Conservation (phyloP, 2,797 vertebrate species). For the Peromyscus aztecus region DNA sequence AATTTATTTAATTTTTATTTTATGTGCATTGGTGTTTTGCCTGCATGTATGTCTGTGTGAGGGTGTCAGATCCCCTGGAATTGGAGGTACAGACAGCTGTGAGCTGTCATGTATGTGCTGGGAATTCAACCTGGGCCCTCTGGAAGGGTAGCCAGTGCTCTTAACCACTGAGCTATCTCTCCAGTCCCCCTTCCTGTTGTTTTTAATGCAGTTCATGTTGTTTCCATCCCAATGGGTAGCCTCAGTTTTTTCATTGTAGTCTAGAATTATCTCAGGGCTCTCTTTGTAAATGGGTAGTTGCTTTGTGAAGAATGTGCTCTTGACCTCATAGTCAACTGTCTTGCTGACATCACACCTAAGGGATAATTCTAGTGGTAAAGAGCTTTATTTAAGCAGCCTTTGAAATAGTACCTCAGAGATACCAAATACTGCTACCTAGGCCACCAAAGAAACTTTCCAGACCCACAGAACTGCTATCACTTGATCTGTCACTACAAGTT, state of each 20-base stretch:
- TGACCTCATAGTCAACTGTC: not conserved
- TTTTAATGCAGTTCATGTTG: not conserved
- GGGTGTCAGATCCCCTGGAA: not conserved
- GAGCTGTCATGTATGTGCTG: not conserved
- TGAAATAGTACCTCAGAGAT: not conserved
- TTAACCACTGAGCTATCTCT: not conserved
- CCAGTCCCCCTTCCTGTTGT: not conserved
- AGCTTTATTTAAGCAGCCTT: constrained; percentile 41
- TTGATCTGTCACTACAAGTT: not conserved
- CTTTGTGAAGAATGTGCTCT: not conserved
- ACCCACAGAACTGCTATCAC: not conserved
- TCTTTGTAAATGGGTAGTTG: not conserved
- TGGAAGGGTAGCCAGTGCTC: not conserved
- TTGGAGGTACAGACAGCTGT: not conserved
- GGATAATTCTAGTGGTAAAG: not conserved
- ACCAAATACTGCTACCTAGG: constrained; percentile 35
- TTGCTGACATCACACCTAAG: not conserved
- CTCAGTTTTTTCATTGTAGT: not conserved
- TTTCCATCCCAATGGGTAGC: not conserved
- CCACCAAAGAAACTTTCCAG: constrained; percentile 8
- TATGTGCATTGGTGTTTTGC: not conserved
- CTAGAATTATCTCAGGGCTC: not conserved
- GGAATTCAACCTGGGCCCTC: not conserved
- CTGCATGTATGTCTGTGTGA: not conserved
- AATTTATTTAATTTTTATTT: not conserved